Evolutionary conservation across 1,140 invertebrate species (phyloP).

Genomic region (Drosophila sucinea): DNA sequence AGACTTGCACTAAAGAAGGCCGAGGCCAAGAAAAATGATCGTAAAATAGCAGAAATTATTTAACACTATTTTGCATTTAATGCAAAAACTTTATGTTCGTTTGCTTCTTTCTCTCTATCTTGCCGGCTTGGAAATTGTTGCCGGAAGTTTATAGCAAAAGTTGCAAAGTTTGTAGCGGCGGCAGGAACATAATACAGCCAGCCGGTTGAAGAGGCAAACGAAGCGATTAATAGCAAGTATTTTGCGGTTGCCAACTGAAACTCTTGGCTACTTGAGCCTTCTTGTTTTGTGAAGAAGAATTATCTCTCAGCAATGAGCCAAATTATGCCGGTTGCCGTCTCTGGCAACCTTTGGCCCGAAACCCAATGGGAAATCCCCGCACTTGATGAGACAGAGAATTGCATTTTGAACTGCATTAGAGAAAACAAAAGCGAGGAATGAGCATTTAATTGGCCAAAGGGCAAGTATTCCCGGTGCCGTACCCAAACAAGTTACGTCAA

Average conservation of each 20-base stretch:
- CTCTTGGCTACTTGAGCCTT: slow-evolving; percentile 38
- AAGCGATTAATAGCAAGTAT: slow-evolving; percentile 62
- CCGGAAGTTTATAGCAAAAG: slow-evolving; percentile 67
- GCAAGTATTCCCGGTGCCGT: slow-evolving; percentile 23
- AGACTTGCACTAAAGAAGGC: slow-evolving; percentile 15
- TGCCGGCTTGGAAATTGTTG: slow-evolving; percentile 59
- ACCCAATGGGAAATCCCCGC: slow-evolving; percentile 35
- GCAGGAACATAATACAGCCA: slow-evolving; percentile 15
- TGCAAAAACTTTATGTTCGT: slow-evolving; percentile 66
- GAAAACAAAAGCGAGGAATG: not conserved
- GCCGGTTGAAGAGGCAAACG: slow-evolving; percentile 42
- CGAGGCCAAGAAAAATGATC: slow-evolving; percentile 59
- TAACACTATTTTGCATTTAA: slow-evolving; percentile 79
- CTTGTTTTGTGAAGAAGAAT: slow-evolving; percentile 15
- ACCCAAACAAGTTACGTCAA: slow-evolving; percentile 31
- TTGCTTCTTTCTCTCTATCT: slow-evolving; percentile 5
- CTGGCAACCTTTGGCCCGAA: slow-evolving; percentile 1
- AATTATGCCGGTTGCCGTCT: slow-evolving; percentile 30
- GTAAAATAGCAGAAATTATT: slow-evolving; percentile 75
- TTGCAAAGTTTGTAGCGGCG: slow-evolving; percentile 34
- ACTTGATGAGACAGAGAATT: slow-evolving; percentile 1
- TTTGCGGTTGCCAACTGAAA: not conserved
- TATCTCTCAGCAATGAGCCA: slow-evolving; percentile 25
- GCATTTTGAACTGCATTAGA: not conserved
- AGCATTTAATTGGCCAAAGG: slow-evolving; percentile 66